Percentiles rank a stretch among this genome's conserved stretches.
These are phyloP conservation scores for Macquaria australasica DNA, from an alignment of 2,113 vertebrate genomes.

Conservation along the genomic window DNA sequence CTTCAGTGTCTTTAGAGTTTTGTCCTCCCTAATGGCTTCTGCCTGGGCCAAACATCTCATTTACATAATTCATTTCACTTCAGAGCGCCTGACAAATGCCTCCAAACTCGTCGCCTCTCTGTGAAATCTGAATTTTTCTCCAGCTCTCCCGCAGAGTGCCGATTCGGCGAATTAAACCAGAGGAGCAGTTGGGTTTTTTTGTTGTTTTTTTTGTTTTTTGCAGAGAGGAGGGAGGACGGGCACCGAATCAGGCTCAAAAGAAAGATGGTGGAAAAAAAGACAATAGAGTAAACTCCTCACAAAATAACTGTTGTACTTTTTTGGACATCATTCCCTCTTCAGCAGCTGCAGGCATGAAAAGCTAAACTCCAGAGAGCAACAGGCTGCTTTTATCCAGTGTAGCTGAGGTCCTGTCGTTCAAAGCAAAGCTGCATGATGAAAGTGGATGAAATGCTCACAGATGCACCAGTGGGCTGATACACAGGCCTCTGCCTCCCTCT, in stretches of 20 bases:
- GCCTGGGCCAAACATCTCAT: constrained; percentile 55
- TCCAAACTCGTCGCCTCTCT: constrained; percentile 34
- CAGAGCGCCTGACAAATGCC: constrained; percentile 54
- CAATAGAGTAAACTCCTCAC: background rate
- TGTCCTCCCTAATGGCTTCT: constrained; percentile 57
- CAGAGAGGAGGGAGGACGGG: background rate
- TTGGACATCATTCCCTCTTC: background rate
- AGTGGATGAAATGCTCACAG: constrained; percentile 22
- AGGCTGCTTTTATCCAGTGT: background rate
- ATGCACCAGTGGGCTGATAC: background rate
- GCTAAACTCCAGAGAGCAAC: background rate
- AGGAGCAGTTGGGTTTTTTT: background rate
- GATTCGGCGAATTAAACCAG: constrained; percentile 41
- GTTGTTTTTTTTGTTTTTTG: background rate
- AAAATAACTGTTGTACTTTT: constrained; percentile 11
- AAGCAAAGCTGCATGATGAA: constrained; percentile 58
- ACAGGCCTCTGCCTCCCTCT: constrained; percentile 59
- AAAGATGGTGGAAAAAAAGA: background rate
- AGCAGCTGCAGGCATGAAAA: background rate
- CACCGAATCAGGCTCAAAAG: background rate
- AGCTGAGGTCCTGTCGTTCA: constrained; percentile 6
- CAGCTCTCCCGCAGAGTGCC: constrained; percentile 22
- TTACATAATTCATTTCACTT: constrained; percentile 70
- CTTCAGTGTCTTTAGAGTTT: constrained; percentile 51
- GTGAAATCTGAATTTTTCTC: constrained; percentile 47